These are phyloP conservation scores for Melanotaenia boesemani DNA, from an alignment of 2,797 vertebrate genomes.

Conservation along the genomic window DNA sequence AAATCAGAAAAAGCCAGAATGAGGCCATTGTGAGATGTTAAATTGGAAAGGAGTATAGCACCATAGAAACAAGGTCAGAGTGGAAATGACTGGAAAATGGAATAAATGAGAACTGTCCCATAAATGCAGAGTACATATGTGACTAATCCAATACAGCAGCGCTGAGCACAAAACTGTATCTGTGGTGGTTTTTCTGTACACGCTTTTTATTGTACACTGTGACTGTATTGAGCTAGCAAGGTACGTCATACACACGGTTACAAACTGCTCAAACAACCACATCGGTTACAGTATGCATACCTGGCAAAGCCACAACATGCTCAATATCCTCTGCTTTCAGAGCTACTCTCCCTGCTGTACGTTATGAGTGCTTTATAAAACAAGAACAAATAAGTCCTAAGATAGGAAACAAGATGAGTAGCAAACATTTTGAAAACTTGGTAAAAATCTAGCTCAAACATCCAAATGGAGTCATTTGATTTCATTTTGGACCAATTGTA, in stretches of 20 bases:
- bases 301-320: conserved; percentile 57
- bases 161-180: conserved; percentile 6
- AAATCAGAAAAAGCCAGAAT: conserved; percentile 27
- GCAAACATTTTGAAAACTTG: background rate
- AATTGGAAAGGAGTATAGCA: conserved; percentile 28
- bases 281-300: conserved; percentile 46
- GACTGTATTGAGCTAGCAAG: conserved; percentile 28
- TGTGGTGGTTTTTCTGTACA: conserved; percentile 2
- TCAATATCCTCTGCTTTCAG: conserved; percentile 26
- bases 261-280: conserved; percentile 55
- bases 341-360: background rate
- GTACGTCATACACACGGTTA: conserved; percentile 26
- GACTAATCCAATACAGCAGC: conserved; percentile 25
- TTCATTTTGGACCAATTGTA: background rate
- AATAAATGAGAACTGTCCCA: conserved; percentile 38
- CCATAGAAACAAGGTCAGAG: conserved; percentile 19
- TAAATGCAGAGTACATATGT: conserved; percentile 26
- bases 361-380: background rate
- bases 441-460: background rate
- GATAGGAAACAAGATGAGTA: background rate
- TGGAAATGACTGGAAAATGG: conserved; percentile 25
- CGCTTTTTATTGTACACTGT: conserved; percentile 5
- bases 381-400: background rate
- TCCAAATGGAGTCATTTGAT: background rate
- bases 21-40: conserved; percentile 11